Base-by-base conservation (phyloP, 2,113 vertebrate species). In the Sphyrna mokarran region DNA sequence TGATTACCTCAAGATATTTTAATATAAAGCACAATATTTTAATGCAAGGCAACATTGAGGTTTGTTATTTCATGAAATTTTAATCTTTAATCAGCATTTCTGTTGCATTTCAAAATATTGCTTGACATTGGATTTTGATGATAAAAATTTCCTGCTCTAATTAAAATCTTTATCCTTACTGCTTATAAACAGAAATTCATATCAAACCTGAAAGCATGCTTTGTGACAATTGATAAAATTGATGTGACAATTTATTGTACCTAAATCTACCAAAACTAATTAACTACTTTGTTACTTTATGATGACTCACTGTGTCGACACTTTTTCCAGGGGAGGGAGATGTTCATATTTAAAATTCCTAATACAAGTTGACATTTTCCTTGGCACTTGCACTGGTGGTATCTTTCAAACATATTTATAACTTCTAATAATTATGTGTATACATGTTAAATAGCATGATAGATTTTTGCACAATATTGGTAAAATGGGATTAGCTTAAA, bases 311-410 rank as follows among this genome's bases (percentile, higher is more conserved):
- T 26, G n/a, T 94, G 66, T 26, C 37, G 48, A 94, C 37, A 70
- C 20, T 43, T 23, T 40, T 54, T 58, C 10, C 43, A 29, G 23
- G 93, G 87, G 58, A 22, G 22, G 40, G 83, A 9, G 43, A 22
- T 58, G 23, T 58, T 48, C 11, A 90, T 90, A 58, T 90, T 90
- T 90, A 90, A 90, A 90, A 90, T 90, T 90, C 87, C 29, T 90
- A 22, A 83, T 83, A 83, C 37, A 68, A 94, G 68, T 94, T 93
- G 48, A 93, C 16, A 94, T 70, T 69, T 90, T 94, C 63, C 16
- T 70, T 69, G 66, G 63, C 66, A 94, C 63, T 94, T 94, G 90
- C 90, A 94, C 90, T 94, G 90, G 58, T 90, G 87, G 26, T 70
- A 40, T 94, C 93, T 70, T 94, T 23, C 29, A 87, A 93, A 8